These are phyloP conservation scores for Corythaeola cristata DNA, from an alignment of 2,113 vertebrate genomes.

Conservation along the genomic window DNA sequence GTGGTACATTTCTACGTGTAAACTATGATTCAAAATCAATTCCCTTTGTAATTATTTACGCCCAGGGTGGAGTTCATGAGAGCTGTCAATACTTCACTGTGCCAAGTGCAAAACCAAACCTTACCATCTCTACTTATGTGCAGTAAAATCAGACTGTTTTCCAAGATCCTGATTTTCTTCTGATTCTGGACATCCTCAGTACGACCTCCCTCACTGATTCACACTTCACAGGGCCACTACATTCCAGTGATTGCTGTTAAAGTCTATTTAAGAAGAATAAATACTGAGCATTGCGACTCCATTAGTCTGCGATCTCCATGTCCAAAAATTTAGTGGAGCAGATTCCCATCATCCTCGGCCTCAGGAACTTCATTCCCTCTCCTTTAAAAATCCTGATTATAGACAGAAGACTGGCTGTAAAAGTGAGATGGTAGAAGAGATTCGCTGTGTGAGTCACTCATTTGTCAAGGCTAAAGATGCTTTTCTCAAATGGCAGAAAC, in stretches of 20 bases:
- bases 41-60: constrained; percentile 21
- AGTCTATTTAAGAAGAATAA: constrained; percentile 38
- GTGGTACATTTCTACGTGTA: constrained; percentile 57
- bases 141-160: constrained; percentile 35
- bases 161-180: neutral
- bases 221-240: neutral
- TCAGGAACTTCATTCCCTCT: constrained; percentile 3
- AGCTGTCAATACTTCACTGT: neutral
- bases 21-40: constrained; percentile 58
- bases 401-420: constrained; percentile 9
- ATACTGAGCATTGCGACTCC: constrained; percentile 14
- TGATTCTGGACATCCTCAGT: neutral
- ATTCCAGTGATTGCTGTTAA: constrained; percentile 14
- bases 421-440: constrained; percentile 5
- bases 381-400: constrained; percentile 41
- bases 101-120: constrained; percentile 26
- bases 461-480: constrained; percentile 27
- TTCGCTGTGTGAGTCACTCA: neutral
- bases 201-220: neutral
- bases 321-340: constrained; percentile 10
- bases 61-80: neutral
- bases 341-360: neutral
- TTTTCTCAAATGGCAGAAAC: neutral
- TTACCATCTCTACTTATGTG: neutral
- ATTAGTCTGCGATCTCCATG: constrained; percentile 6